Conservation (phyloP, 2,888 invertebrate genomes). For the Ichneumoninae sp. region DNA sequence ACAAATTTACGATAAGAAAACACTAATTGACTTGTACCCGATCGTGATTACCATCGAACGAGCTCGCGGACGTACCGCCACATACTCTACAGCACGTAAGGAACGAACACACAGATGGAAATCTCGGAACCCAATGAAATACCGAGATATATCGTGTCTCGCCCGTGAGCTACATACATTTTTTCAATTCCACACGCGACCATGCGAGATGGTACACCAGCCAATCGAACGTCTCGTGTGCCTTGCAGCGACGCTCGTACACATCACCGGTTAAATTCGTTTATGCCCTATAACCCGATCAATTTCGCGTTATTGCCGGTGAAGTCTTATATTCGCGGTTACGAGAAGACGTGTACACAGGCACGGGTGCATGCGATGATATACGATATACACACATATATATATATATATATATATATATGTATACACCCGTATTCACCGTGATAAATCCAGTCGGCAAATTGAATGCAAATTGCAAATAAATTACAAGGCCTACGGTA, state of each 20-base stretch:
- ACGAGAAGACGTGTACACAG: conserved; percentile 17
- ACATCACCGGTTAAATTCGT: conserved; percentile 10
- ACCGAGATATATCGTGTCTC: not conserved
- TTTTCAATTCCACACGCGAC: conserved; percentile 1
- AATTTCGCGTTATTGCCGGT: conserved; percentile 46
- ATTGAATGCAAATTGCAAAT: conserved; percentile 80
- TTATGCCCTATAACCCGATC: conserved; percentile 43
- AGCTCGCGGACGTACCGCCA: conserved; percentile 17
- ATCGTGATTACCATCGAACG: conserved; percentile 43
- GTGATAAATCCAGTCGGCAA: conserved; percentile 74
- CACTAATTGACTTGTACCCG: conserved; percentile 60
- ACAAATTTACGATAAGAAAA: conserved; percentile 57
- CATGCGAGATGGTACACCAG: not conserved
- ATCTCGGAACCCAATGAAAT: conserved; percentile 5
- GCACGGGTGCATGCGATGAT: conserved; percentile 12
- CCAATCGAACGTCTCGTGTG: not conserved
- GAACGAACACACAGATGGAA: not conserved
- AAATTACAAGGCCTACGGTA: conserved; percentile 74
- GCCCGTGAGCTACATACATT: not conserved
- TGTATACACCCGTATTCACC: conserved; percentile 29
- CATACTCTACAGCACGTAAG: conserved; percentile 5
- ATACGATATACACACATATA: conserved; percentile 1
- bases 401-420: not conserved
- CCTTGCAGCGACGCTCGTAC: not conserved
- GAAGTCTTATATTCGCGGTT: not conserved